phyloP scores from a whole-genome alignment of 1,140 invertebrate genomes.

The Zaprionus inermis region DNA sequence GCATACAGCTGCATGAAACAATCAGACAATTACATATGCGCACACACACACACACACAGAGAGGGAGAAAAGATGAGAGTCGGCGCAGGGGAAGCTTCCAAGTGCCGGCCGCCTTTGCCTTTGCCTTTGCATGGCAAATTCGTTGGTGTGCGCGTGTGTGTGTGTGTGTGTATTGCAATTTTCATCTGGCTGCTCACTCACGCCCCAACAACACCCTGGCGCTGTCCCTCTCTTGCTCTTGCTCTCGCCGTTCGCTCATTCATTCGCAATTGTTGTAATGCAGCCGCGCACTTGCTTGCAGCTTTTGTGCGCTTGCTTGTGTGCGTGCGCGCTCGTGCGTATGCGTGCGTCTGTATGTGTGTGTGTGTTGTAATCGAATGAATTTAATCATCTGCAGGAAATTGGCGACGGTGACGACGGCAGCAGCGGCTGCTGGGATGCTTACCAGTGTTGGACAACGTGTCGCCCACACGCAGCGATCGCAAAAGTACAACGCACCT shows the following conservation, averaged over 20 bases:
- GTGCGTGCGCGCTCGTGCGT: slow-evolving; percentile 6
- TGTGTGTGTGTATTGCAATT: slow-evolving; percentile 75
- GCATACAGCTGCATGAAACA: slow-evolving; percentile 15
- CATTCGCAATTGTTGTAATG: slow-evolving; percentile 52
- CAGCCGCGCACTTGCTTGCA: slow-evolving; percentile 50
- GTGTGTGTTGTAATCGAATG: slow-evolving; percentile 53
- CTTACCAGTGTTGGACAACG: slow-evolving; percentile 67
- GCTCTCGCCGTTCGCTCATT: slow-evolving; percentile 13
- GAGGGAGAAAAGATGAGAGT: slow-evolving; percentile 10
- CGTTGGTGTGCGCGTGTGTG: slow-evolving; percentile 37
- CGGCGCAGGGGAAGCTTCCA: slow-evolving; percentile 41
- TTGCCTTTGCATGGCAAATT: slow-evolving; percentile 72
- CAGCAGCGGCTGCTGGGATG: slow-evolving; percentile 27
- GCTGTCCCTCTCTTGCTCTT: slow-evolving; percentile 14
- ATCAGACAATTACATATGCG: slow-evolving; percentile 36
- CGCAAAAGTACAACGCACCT: slow-evolving; percentile 58
- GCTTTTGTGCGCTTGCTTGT: slow-evolving; percentile 17
- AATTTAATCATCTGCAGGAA: slow-evolving; percentile 50
- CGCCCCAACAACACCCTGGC: slow-evolving; percentile 33
- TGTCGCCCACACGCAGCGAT: slow-evolving; percentile 39
- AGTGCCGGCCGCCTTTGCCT: slow-evolving; percentile 67
- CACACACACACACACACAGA: slow-evolving; percentile 23
- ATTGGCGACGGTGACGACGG: slow-evolving; percentile 13
- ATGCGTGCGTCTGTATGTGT: slow-evolving; percentile 38
- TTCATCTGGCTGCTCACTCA: slow-evolving; percentile 51